These are phyloP conservation scores for Ellobius talpinus DNA, from an alignment of 2,113 vertebrate species.

Conservation along the genomic window DNA sequence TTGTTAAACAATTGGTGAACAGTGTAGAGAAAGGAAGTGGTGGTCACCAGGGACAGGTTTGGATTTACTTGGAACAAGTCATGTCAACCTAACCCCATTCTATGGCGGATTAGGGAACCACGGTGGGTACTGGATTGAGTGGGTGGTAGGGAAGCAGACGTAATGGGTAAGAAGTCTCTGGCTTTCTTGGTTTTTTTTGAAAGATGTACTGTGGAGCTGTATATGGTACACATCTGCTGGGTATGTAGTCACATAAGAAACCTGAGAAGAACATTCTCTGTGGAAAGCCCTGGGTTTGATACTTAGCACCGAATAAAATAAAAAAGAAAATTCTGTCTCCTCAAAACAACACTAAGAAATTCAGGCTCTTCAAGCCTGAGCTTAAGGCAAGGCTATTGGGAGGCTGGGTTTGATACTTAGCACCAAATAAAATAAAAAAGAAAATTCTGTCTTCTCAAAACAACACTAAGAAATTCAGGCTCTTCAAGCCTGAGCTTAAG, in stretches of 20 bases:
- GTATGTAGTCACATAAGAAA: neutral
- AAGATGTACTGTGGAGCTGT: neutral
- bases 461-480: neutral
- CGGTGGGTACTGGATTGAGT: constrained; percentile 48
- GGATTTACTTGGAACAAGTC: constrained; percentile 63
- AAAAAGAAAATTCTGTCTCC: neutral
- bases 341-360: neutral
- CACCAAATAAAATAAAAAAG: neutral
- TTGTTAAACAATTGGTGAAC: neutral
- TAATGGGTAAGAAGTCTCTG: neutral
- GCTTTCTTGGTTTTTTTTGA: constrained; percentile 1
- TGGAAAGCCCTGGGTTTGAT: neutral
- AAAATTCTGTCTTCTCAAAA: neutral
- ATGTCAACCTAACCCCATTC: neutral
- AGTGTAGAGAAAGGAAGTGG: constrained; percentile 66
- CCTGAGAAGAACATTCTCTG: neutral
- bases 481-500: neutral
- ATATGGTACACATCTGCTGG: neutral
- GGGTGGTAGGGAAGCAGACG: constrained; percentile 60
- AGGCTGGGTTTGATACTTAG: no score
- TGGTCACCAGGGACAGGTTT: neutral
- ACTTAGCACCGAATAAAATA: neutral
- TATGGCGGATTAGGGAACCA: constrained; percentile 57
- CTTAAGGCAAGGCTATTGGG: neutral
- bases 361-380: neutral